These are phyloP conservation scores for Pangasius larnaudii DNA, from an alignment of 2,797 vertebrate genomes.

Conservation along the genomic window DNA sequence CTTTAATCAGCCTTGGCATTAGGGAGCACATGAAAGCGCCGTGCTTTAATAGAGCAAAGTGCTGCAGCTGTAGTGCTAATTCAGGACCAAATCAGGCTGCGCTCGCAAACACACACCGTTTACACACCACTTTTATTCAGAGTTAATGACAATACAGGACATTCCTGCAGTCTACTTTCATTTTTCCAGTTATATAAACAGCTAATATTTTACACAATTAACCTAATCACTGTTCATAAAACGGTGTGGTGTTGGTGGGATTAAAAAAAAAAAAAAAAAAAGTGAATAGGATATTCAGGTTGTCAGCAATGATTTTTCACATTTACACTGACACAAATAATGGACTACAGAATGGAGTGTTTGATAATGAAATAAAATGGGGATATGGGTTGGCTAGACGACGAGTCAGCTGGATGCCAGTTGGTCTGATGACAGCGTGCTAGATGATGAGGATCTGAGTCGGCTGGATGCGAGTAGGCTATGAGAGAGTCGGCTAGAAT, in stretches of 20 bases:
- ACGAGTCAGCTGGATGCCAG: not conserved
- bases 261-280: not conserved
- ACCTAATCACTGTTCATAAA: not conserved
- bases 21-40: conserved; percentile 50
- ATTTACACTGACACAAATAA: not conserved
- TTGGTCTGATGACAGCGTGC: not conserved
- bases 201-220: not conserved
- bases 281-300: not conserved
- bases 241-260: not conserved
- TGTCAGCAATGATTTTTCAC: not conserved
- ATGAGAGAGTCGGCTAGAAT: not conserved
- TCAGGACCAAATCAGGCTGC: conserved; percentile 9
- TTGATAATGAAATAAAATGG: not conserved
- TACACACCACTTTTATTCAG: not conserved
- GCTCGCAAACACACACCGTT: not conserved
- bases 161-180: not conserved
- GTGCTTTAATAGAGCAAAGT: conserved; percentile 30
- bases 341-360: not conserved
- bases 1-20: conserved; percentile 68
- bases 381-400: not conserved
- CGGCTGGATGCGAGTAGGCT: not conserved
- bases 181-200: not conserved
- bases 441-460: not conserved
- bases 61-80: conserved; percentile 24
- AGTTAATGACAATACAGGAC: not conserved